Base-by-base conservation (phyloP, 2,888 invertebrate species). In the Apamea anceps region DNA sequence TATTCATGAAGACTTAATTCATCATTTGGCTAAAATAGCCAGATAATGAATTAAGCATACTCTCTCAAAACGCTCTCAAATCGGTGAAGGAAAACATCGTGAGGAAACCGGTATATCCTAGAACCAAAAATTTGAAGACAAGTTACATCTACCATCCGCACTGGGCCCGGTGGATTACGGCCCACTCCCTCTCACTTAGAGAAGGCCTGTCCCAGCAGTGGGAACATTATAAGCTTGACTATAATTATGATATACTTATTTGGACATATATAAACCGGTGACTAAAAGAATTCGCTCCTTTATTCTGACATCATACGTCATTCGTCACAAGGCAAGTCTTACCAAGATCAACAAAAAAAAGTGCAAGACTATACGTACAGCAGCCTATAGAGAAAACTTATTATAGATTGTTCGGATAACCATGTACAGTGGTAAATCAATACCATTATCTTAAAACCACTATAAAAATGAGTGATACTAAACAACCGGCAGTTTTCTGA, bases 401-500 rank as follows among this genome's bases (percentile, higher is more conserved):
- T 94, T 92, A 93, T 90, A 93, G 93, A 94, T 93, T 90, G 91
- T 92, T 90, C 92, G 92, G 94, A 94, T 94, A 93, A 91, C 92
- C 92, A 86, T 93, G 91, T 93, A 93, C 90, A 92, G 93, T 92
- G 94, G 95, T 95, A 95, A 96, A 96, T 96, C 96, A 96, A 96
- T 96, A 96, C 94, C 94, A 96, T 96, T 96, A 96, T 95, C 95
- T 95, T 94, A 93, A 95, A 96, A 96, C 96, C 95, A 96, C 96
- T 94, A 95, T 95, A 96, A 96, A 96, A 96, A 95, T 95, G 94
- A 95, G 93, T 93, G 91, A 94, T 95, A 92, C 93, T 92, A 90
- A 93, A 93, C 93, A 92, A 92, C 92, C 82, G 85, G 88, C 90
- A 90, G 89, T 92, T 94, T 95, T 94, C 94, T 94, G 94, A 94